Evolutionary conservation across 2,797 vertebrate species (phyloP).

Genomic region (Molothrus ater): DNA sequence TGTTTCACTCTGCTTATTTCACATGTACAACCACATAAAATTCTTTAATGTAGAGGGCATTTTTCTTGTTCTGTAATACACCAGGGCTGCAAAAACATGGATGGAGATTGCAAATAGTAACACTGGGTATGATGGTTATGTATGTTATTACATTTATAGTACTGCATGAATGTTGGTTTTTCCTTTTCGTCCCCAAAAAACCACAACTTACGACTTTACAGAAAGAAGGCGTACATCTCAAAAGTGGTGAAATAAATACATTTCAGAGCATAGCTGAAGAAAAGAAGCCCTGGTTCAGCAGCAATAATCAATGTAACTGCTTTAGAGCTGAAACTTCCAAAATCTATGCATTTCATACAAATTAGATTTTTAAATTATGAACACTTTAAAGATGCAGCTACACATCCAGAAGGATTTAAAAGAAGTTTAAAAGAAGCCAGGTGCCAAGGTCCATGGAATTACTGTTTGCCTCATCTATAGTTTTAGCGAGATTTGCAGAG

Average conservation of each 20-base stretch:
- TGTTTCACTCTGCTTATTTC: not conserved
- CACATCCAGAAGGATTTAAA: not conserved
- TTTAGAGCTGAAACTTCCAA: not conserved
- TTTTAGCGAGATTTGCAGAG: not conserved
- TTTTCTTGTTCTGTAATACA: not conserved
- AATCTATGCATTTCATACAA: not conserved
- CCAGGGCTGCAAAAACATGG: not conserved
- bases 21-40: not conserved
- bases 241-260: not conserved
- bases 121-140: not conserved
- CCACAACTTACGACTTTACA: not conserved
- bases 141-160: not conserved
- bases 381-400: not conserved
- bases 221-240: not conserved
- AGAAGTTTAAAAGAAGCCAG: not conserved
- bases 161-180: not conserved
- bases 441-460: not conserved
- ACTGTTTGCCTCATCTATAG: not conserved
- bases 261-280: not conserved
- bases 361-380: not conserved
- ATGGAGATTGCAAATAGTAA: not conserved
- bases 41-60: not conserved
- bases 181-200: not conserved
- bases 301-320: not conserved
- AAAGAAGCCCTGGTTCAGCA: not conserved